A percentile compares a stretch with the other conserved stretches of the same genome.
Evolutionary conservation across 2,113 vertebrate genomes (phyloP).

Genomic region (Sturnira hondurensis): DNA sequence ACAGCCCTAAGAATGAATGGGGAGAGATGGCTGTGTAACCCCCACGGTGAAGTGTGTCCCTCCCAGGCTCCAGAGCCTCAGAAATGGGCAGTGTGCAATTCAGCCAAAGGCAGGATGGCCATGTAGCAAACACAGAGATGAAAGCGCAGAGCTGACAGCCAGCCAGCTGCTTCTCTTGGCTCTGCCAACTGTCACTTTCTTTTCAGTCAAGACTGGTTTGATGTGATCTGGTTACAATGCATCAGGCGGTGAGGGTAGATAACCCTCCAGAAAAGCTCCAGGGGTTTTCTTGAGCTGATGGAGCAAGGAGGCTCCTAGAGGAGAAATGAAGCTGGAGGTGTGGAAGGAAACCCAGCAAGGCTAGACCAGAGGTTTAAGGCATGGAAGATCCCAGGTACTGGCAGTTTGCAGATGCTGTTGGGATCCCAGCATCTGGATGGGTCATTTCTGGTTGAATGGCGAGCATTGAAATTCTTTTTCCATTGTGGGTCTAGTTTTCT

Average conservation of each 20-base stretch:
- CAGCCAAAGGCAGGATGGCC: neutral
- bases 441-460: neutral
- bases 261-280: neutral
- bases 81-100: neutral
- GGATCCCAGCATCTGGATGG: neutral
- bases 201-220: neutral
- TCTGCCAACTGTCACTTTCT: neutral
- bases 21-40: neutral
- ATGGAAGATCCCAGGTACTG: neutral
- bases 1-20: neutral
- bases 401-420: neutral
- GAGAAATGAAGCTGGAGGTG: neutral
- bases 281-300: neutral
- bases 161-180: neutral
- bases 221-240: neutral
- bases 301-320: neutral
- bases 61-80: neutral
- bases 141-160: neutral
- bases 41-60: accelerated
- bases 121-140: neutral
- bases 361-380: neutral
- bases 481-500: neutral
- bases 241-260: neutral
- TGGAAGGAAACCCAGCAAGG: neutral
- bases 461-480: neutral